Conservation (phyloP, 2,113 vertebrate genomes). For the Crotalus horridus region DNA sequence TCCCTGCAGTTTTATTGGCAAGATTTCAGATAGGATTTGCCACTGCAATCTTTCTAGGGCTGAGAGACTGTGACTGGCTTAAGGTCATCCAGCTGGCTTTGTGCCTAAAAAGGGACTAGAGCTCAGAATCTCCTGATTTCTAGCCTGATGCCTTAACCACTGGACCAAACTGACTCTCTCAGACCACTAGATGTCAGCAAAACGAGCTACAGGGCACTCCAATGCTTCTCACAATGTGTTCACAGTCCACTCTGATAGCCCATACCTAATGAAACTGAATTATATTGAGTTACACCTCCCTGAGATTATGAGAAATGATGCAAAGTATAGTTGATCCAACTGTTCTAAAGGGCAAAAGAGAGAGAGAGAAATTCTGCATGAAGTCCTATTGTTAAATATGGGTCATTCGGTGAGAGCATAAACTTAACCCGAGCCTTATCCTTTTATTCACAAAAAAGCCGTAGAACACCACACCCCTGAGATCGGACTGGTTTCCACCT, state of each 20-base stretch:
- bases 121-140: background rate
- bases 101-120: background rate
- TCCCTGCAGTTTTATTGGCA: background rate
- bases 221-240: background rate
- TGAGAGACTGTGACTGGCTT: background rate
- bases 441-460: background rate
- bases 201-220: background rate
- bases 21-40: background rate
- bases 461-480: background rate
- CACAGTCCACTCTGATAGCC: background rate
- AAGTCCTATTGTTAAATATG: background rate
- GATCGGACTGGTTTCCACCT: background rate
- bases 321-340: background rate
- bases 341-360: background rate
- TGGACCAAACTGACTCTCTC: background rate
- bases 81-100: background rate
- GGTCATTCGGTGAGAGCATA: background rate
- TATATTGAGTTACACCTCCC: background rate
- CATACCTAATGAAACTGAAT: background rate
- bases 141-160: background rate
- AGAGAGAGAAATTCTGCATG: background rate
- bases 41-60: background rate
- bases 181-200: background rate
- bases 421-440: background rate
- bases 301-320: background rate